Conservation (phyloP, 2,113 vertebrate species). For the Heptranchias perlo region DNA sequence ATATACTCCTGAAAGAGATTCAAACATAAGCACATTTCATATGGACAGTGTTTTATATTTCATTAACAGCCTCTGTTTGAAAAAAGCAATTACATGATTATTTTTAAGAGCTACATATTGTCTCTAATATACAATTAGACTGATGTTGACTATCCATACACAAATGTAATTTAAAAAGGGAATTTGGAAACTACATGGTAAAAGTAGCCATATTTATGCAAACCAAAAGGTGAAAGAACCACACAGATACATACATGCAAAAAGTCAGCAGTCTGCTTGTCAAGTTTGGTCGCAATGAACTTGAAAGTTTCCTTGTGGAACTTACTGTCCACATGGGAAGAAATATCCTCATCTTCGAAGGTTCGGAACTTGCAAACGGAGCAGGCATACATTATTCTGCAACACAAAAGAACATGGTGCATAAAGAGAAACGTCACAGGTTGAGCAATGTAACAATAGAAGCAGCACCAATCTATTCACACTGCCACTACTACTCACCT, state of each 20-base stretch:
- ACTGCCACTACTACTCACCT: neutral
- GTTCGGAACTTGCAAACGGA: constrained; percentile 69
- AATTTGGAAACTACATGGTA: neutral
- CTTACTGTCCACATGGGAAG: constrained; percentile 63
- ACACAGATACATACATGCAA: constrained; percentile 54
- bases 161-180: neutral
- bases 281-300: constrained; percentile 63
- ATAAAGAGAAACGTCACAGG: neutral
- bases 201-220: neutral
- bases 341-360: constrained; percentile 63
- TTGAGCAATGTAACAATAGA: neutral
- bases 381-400: constrained; percentile 66
- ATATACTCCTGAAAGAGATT: constrained; percentile 57
- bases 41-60: neutral
- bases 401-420: neutral
- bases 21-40: neutral
- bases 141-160: neutral
- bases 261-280: constrained; percentile 59
- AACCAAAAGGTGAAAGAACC: neutral
- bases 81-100: neutral
- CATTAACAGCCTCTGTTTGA: neutral
- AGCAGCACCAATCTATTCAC: too few relatives aligned
- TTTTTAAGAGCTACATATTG: neutral
- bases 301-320: constrained; percentile 63
- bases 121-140: neutral